Evolutionary conservation across 2,888 invertebrate species (phyloP), one percentile per base, ranked within the genome.

Genomic region (Drosophila macrothrix): DNA sequence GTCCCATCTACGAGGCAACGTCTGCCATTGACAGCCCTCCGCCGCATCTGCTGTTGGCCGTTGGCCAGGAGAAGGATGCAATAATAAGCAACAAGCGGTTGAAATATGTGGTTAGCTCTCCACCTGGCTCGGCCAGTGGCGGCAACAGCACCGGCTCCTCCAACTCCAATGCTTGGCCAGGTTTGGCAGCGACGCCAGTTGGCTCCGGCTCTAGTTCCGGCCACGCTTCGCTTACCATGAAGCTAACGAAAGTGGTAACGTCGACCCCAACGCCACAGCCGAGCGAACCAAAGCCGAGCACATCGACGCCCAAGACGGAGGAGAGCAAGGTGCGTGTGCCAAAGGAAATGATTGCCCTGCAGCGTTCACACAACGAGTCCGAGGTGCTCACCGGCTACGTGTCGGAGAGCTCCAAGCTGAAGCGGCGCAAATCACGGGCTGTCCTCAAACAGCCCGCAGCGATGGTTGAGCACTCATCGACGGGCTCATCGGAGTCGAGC

Each of bases 321-420:
- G 90, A 90, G n/a, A 82, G 76, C 37, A 90, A 82, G 52, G 79
- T 84, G 7, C 89, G 90, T 3, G 94, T 94, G 62, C 94, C 94
- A 68, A 94, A 95, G 73, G 96, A 96, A 91, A 93, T 96, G 67
- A 94, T 95, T 81, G 95, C 95, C 2, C 92, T 96, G 31, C 94
- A 96, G 76, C 95, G 95, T 37, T 94, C 96, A 19, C 95, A 96
- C 31, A 96, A 95, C 90, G 96, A 96, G 86, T 96, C 96, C 0
- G 95, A 96, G 89, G 94, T 96, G 56, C 94, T 95, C 52, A 94
- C 94, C 81, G 94, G 95, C 90, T 95, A 94, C 88, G 95, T 95
- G n/a, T 94, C 78, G 19, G 78, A 63, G 10, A 68, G 76, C n/a
- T 70, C 93, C 52, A 94, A 94, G 93, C 33, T 93, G 93, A 70